Percentiles rank a stretch among this genome's conserved stretches.
phyloP scores from a whole-genome alignment of 37 sponge, comb jelly and placozoan species.

The Chondrosia reniformis region DNA sequence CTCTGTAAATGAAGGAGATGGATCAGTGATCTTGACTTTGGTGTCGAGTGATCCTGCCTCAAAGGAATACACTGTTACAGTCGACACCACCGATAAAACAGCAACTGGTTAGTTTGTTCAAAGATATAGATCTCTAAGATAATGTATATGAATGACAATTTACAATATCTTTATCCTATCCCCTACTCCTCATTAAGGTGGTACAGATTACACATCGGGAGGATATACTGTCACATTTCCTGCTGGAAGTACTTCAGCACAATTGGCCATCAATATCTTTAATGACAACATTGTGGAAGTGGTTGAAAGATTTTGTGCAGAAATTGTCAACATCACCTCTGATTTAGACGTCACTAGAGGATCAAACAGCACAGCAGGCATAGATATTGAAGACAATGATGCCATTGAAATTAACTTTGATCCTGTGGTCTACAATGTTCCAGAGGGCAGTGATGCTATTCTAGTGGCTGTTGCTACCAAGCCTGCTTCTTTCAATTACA shows the following conservation, averaged over 20 bases:
- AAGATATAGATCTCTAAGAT: too few relatives aligned
- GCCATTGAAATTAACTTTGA: background rate
- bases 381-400: slow-evolving; percentile 1
- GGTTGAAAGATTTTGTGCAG: slow-evolving; percentile 31
- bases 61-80: background rate
- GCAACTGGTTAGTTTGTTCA: background rate
- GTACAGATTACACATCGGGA: background rate
- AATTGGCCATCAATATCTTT: background rate
- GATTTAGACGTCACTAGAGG: background rate
- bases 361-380: background rate
- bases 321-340: background rate
- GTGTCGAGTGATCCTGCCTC: too few relatives aligned
- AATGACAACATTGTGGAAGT: background rate
- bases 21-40: background rate
- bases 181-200: slow-evolving; percentile 27
- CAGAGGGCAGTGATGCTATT: slow-evolving; percentile 1
- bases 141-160: too few relatives aligned
- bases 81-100: background rate
- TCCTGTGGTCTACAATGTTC: slow-evolving; percentile 9
- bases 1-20: background rate
- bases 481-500: background rate
- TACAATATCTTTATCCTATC: slow-evolving; percentile 35
- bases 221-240: background rate
- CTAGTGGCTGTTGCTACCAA: background rate
- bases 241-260: slow-evolving; percentile 8